phyloP scores from a whole-genome alignment of 2,113 vertebrate species.

The Perca flavescens region DNA sequence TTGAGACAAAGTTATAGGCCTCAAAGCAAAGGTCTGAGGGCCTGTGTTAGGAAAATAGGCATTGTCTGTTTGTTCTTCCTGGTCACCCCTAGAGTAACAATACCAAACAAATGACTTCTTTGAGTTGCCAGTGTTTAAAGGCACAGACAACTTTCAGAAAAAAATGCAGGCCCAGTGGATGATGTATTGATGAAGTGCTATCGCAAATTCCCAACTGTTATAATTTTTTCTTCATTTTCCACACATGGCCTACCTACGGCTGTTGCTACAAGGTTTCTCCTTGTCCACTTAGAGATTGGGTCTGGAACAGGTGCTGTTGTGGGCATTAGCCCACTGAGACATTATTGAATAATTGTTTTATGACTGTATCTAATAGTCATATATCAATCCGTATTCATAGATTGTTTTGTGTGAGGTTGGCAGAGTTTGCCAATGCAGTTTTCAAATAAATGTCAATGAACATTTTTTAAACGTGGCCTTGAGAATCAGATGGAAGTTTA shows the following conservation, averaged over 20 bases:
- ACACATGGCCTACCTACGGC: neutral
- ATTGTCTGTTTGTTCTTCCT: conserved; percentile 46
- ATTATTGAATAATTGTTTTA: conserved; percentile 1
- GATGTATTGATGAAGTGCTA: neutral
- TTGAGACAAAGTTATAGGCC: conserved; percentile 49
- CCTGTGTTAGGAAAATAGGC: conserved; percentile 38
- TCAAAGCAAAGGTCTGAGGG: conserved; percentile 35
- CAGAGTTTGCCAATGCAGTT: conserved; percentile 2
- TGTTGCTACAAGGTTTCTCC: neutral
- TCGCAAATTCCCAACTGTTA: neutral
- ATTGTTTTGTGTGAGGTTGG: conserved; percentile 19
- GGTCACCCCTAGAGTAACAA: conserved; percentile 40
- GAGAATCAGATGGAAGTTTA: conserved; percentile 47
- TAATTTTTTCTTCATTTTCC: neutral
- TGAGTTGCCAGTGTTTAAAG: conserved; percentile 43
- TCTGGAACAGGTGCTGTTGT: neutral
- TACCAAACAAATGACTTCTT: conserved; percentile 59
- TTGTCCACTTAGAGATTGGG: neutral
- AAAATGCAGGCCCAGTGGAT: neutral
- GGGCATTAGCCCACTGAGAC: neutral
- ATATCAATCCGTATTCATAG: neutral
- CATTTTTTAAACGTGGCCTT: conserved; percentile 36
- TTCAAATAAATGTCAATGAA: conserved; percentile 39
- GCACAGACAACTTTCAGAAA: conserved; percentile 12
- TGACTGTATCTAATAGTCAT: neutral